Evolutionary conservation across 2,888 invertebrate genomes (phyloP).

Genomic region (Nomada fabriciana): DNA sequence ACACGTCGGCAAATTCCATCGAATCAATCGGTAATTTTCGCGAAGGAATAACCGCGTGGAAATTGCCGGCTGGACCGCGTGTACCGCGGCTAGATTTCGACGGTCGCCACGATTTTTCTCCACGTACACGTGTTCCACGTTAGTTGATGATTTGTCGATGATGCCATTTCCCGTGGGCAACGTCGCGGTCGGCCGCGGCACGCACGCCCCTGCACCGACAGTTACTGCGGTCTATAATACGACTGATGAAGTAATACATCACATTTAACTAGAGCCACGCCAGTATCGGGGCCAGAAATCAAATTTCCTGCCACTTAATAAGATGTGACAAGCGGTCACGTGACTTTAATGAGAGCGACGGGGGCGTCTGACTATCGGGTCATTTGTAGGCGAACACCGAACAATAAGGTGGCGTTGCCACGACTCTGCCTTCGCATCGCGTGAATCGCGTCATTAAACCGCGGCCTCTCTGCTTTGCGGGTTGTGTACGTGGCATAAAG

Average conservation of each 20-base stretch:
- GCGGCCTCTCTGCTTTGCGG: conserved; percentile 27
- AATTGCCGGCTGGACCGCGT: background rate
- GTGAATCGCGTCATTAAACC: conserved; percentile 70
- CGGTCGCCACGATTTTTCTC: background rate
- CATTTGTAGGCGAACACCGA: conserved; percentile 58
- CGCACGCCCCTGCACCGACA: conserved; percentile 15
- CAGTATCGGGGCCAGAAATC: conserved; percentile 74
- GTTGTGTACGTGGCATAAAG: conserved; percentile 46
- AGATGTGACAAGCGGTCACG: conserved; percentile 82
- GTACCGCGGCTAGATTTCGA: no score
- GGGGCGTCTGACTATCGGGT: conserved; percentile 57
- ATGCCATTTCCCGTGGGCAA: conserved; percentile 27
- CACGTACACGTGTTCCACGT: background rate
- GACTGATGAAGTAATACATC: conserved; percentile 75
- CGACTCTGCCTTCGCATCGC: conserved; percentile 58
- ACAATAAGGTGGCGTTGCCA: conserved; percentile 56
- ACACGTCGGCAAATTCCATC: no score
- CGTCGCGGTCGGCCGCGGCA: background rate
- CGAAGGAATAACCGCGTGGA: background rate
- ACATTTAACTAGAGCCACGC: conserved; percentile 72
- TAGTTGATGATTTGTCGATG: conserved; percentile 42
- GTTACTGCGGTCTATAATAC: conserved; percentile 60
- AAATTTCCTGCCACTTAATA: conserved; percentile 80
- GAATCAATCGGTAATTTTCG: no score
- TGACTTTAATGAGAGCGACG: conserved; percentile 71